These are phyloP conservation scores for Megaceryle torquata DNA, from an alignment of 2,113 vertebrate genomes.

Conservation along the genomic window DNA sequence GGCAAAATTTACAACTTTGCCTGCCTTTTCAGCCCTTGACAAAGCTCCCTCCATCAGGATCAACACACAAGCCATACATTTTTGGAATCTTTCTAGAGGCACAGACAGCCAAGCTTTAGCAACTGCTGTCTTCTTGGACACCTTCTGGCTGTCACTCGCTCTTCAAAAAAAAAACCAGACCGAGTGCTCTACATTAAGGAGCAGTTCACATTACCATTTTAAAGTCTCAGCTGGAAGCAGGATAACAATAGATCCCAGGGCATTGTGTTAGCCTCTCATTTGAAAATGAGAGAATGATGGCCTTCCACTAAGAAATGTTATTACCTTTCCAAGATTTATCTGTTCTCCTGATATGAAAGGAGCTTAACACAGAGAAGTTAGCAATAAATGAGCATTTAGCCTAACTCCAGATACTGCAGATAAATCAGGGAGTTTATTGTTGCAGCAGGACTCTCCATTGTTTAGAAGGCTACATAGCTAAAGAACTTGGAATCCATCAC, in stretches of 20 bases:
- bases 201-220: conserved; percentile 29
- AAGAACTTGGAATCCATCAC: conserved; percentile 21
- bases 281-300: conserved; percentile 18
- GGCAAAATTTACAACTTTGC: conserved; percentile 65
- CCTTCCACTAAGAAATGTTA: background rate
- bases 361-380: background rate
- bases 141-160: background rate
- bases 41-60: conserved; percentile 31
- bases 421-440: conserved; percentile 7
- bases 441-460: background rate
- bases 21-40: conserved; percentile 23
- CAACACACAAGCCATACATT: conserved; percentile 1
- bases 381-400: conserved; percentile 25
- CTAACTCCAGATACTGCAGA: conserved; percentile 10
- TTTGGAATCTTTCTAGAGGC: conserved; percentile 35
- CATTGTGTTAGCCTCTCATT: conserved; percentile 3
- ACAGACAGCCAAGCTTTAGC: background rate
- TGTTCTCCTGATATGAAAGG: background rate
- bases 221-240: conserved; percentile 61
- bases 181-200: background rate
- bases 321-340: conserved; percentile 42
- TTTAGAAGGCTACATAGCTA: background rate
- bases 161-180: background rate
- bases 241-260: background rate
- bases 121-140: conserved; percentile 9